Percentiles rank a stretch among this genome's conserved stretches.
phyloP scores from a whole-genome alignment of 1,140 invertebrate species.

The Nymphalis io region DNA sequence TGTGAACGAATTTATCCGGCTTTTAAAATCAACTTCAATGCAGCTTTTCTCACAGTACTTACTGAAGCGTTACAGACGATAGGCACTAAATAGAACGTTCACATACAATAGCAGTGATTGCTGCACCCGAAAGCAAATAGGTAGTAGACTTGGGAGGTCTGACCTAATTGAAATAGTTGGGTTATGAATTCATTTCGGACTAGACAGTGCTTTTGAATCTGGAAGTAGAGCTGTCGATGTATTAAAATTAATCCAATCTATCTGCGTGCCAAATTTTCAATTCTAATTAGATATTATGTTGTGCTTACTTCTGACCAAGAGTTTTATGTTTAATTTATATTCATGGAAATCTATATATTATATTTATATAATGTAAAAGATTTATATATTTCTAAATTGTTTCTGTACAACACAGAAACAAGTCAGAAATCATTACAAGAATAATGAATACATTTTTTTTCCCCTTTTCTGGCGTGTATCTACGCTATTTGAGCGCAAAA shows the following conservation, averaged over 20 bases:
- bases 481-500: no score
- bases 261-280: background rate
- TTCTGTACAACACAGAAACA: no score
- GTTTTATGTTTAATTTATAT: no score
- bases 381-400: no score
- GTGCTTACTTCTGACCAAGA: no score
- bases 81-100: slow-evolving; percentile 8
- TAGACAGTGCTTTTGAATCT: background rate
- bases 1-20: slow-evolving; percentile 9
- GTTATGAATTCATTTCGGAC: slow-evolving; percentile 1
- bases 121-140: slow-evolving; percentile 12
- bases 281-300: background rate
- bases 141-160: background rate
- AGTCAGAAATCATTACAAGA: no score
- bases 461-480: no score
- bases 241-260: slow-evolving; percentile 1
- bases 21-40: slow-evolving; percentile 20
- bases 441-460: no score
- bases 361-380: no score
- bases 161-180: slow-evolving; percentile 7
- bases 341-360: no score
- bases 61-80: slow-evolving; percentile 22
- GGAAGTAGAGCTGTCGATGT: background rate
- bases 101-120: slow-evolving; percentile 19
- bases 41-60: slow-evolving; percentile 21